Conservation (phyloP, 2,888 invertebrate species). For the Pyrocoelia pectoralis region DNA sequence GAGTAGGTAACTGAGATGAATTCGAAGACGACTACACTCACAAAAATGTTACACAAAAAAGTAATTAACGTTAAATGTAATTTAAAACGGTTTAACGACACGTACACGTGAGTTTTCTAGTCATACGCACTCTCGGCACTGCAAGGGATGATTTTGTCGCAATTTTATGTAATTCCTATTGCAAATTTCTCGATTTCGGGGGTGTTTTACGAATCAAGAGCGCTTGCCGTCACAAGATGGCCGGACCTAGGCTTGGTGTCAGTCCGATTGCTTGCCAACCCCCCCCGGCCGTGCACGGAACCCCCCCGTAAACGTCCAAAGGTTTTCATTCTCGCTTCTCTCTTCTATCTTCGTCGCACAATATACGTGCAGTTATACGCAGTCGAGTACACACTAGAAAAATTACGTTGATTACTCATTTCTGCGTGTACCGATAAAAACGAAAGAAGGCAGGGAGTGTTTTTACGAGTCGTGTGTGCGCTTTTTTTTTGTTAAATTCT, state of each 20-base stretch:
- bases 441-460: conserved; percentile 28
- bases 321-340: conserved; percentile 62
- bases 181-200: conserved; percentile 50
- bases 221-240: conserved; percentile 61
- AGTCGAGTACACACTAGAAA: conserved; percentile 59
- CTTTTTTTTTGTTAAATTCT: conserved; percentile 2
- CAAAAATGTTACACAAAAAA: conserved; percentile 55
- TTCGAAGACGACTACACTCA: conserved; percentile 49
- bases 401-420: conserved; percentile 58
- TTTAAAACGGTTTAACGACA: conserved; percentile 44
- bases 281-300: conserved; percentile 59
- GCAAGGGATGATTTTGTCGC: conserved; percentile 44
- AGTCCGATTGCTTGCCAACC: conserved; percentile 56
- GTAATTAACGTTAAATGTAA: conserved; percentile 47
- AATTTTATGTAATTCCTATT: conserved; percentile 47
- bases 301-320: conserved; percentile 60
- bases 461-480: conserved; percentile 26
- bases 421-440: conserved; percentile 50
- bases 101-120: conserved; percentile 53
- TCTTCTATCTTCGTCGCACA: conserved; percentile 56
- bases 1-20: conserved; percentile 38
- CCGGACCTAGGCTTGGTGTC: conserved; percentile 62
- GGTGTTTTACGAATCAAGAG: conserved; percentile 56
- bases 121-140: conserved; percentile 50
- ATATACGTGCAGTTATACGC: conserved; percentile 58